Conservation (phyloP, 2,888 invertebrate genomes). For the Argynnis bischoffii region DNA sequence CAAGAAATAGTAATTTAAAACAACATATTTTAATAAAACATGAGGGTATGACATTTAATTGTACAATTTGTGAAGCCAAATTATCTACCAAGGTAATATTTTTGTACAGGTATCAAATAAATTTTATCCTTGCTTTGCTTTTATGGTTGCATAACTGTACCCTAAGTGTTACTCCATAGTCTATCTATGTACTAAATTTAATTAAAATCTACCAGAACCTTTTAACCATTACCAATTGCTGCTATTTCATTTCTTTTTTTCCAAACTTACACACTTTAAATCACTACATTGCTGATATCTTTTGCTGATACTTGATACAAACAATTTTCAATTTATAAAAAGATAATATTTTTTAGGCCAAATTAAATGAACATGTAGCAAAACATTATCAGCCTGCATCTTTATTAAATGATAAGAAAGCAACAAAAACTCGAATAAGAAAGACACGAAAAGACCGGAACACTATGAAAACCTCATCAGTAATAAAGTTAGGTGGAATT, state of each 20-base stretch:
- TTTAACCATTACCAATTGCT: too few species aligned
- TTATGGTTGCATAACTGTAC: too few species aligned
- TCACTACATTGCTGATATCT: too few species aligned
- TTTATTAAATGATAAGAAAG: constrained; percentile 45
- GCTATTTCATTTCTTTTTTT: too few species aligned
- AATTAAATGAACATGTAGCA: constrained; percentile 56
- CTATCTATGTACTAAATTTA: too few species aligned
- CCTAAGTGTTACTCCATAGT: too few species aligned
- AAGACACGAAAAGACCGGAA: constrained; percentile 58
- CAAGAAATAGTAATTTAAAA: constrained; percentile 79
- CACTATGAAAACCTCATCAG: constrained; percentile 14
- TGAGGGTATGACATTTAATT: constrained; percentile 70
- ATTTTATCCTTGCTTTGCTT: too few species aligned
- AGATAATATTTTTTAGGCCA: constrained; percentile 49
- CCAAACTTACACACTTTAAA: too few species aligned
- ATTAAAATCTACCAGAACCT: too few species aligned
- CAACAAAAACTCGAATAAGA: constrained; percentile 52
- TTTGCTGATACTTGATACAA: too few species aligned
- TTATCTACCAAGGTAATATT: constrained; percentile 63
- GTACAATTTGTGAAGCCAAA: constrained; percentile 62
- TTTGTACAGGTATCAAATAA: not conserved
- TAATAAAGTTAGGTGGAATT: constrained; percentile 50
- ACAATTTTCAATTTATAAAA: not conserved
- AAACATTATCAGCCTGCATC: constrained; percentile 45
- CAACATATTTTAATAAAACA: constrained; percentile 80